Percentiles rank a stretch among this genome's conserved stretches.
Evolutionary conservation across 2,797 vertebrate species (phyloP).

Genomic region (Pangasius macronema): DNA sequence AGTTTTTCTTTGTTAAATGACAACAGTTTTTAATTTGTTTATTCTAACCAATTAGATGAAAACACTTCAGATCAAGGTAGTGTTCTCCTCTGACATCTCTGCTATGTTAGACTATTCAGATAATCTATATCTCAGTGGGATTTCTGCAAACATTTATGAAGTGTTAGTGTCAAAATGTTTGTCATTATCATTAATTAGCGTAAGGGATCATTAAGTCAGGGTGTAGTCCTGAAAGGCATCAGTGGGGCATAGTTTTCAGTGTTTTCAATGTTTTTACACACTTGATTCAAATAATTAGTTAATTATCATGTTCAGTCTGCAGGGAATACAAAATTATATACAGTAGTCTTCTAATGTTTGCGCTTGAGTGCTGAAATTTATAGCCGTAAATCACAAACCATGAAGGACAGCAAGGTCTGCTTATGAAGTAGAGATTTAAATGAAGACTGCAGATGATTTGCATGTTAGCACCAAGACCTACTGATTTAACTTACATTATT

Average conservation of each 20-base stretch:
- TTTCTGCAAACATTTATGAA: background rate
- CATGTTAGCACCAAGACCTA: background rate
- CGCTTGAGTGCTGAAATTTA: background rate
- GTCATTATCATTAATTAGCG: background rate
- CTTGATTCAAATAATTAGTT: constrained; percentile 4
- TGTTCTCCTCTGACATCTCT: background rate
- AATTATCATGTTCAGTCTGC: constrained; percentile 3
- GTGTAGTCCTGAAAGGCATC: background rate
- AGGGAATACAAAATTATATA: background rate
- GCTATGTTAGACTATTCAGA: background rate
- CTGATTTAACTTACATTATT: background rate
- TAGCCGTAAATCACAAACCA: background rate
- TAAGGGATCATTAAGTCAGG: background rate
- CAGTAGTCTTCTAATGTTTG: background rate
- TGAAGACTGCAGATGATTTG: background rate
- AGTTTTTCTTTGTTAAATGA: background rate
- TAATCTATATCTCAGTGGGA: background rate
- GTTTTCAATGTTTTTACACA: background rate
- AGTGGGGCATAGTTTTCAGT: background rate
- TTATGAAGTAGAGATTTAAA: background rate
- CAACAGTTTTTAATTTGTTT: background rate
- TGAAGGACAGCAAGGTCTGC: background rate
- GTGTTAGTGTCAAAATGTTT: background rate
- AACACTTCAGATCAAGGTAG: background rate
- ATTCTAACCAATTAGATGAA: background rate